These are phyloP conservation scores for Lordiphosa clarofinis DNA, from an alignment of 1,140 invertebrate species.

Conservation along the genomic window DNA sequence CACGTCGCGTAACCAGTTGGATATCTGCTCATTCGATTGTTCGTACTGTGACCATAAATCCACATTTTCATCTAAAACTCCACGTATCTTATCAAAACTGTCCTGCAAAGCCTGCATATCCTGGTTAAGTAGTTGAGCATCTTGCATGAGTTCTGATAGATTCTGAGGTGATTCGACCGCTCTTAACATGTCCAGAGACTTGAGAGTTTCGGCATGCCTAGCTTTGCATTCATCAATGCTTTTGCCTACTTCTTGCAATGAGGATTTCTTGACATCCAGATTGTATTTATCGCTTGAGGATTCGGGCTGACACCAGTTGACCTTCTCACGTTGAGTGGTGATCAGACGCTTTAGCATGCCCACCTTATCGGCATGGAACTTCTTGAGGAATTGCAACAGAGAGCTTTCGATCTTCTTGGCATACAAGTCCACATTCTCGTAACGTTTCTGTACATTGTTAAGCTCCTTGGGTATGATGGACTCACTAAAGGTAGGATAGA, in stretches of 20 bases:
- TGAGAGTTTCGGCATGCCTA: slow-evolving; percentile 84
- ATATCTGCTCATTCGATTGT: slow-evolving; percentile 86
- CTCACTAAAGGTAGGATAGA: slow-evolving; percentile 90
- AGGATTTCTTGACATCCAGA: slow-evolving; percentile 93
- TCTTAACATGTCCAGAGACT: slow-evolving; percentile 84
- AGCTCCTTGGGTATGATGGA: slow-evolving; percentile 89
- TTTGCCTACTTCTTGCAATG: slow-evolving; percentile 88
- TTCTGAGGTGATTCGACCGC: slow-evolving; percentile 85
- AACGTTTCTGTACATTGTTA: slow-evolving; percentile 87
- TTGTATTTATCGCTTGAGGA: slow-evolving; percentile 93
- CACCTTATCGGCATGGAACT: slow-evolving; percentile 92
- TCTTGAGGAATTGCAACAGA: slow-evolving; percentile 90
- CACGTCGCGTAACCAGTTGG: slow-evolving; percentile 91
- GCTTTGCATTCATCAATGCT: slow-evolving; percentile 86
- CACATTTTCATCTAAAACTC: slow-evolving; percentile 86
- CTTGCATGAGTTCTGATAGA: slow-evolving; percentile 83
- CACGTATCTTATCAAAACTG: slow-evolving; percentile 85
- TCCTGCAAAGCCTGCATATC: slow-evolving; percentile 86
- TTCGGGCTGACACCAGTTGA: slow-evolving; percentile 94
- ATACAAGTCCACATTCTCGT: slow-evolving; percentile 86
- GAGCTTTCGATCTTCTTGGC: slow-evolving; percentile 90
- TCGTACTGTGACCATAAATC: slow-evolving; percentile 91
- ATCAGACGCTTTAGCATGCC: slow-evolving; percentile 89
- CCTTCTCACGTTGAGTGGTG: slow-evolving; percentile 90
- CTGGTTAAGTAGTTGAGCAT: slow-evolving; percentile 83